Base-by-base conservation (phyloP, 2,113 vertebrate genomes). In the Oryzias curvinotus region DNA sequence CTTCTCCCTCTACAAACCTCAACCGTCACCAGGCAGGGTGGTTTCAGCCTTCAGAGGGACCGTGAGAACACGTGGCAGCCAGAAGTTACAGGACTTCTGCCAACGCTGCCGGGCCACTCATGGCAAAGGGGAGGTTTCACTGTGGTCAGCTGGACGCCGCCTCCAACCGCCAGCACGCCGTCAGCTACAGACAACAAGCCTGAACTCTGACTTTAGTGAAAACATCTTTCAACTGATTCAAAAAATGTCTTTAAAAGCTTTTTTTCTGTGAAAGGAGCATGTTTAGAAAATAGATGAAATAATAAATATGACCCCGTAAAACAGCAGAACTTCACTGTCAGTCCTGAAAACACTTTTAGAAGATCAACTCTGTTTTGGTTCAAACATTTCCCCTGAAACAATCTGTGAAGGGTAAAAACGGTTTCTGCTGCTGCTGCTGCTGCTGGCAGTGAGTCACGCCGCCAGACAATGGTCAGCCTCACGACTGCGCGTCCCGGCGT, bases 31-130 rank as follows among this genome's bases (percentile, higher is more conserved):
- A 56, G 25, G 54, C 17, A 2, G 8, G 7, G 55, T 68, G 70
- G 81, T 36, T 36, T 10, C 36, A 77, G 70, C 73, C 52, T 83
- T 62, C 64, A 51, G 54, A 78, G 66, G 60, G 62, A 71, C 58
- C 81, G 63, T 68, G 68, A 61, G 66, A 80, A 82, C 81, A 87
- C 70, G 77, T 85, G 81, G 84, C 83, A 71, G 19, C 65, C 79
- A 71, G 80, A 81, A 78, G 83, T 84, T 87, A 77, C 7, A 80
- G 64, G 43, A 80, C 57, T 57, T 58, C 73, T 85, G 80, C 80
- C 83, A 87, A 63, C 18, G 13, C 4, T 16, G 4, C 3, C 6
- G 51, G 78, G 60, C 10, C 36, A 80, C 56, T 62, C 26, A 19
- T 45, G 47, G 63, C 65, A 73, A 73, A 19, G 44, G 48, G 44